A percentile compares a stretch with the other conserved stretches of the same genome.
Evolutionary conservation across 1,140 invertebrate species (phyloP).

Genomic region (Cherax destructor): DNA sequence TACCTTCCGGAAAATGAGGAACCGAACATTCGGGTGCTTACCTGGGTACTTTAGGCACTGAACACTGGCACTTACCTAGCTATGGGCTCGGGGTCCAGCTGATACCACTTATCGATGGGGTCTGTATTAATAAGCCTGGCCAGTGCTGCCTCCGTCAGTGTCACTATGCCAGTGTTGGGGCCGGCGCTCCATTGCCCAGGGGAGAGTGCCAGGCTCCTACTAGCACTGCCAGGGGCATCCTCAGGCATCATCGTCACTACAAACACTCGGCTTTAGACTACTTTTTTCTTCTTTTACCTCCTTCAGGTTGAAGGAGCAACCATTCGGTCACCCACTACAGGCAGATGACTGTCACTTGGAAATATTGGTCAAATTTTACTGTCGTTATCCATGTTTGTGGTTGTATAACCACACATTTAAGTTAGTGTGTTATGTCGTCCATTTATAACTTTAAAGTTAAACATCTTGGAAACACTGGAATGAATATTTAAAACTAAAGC

Average conservation of each 20-base stretch:
- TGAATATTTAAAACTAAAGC: not conserved
- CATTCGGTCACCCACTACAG: no score
- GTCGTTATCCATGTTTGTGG: not conserved
- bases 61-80: constrained; percentile 39
- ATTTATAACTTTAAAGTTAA: not conserved
- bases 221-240: not conserved
- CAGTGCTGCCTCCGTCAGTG: constrained; percentile 57
- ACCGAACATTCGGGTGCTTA: not conserved
- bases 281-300: not conserved
- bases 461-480: not conserved
- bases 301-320: no score
- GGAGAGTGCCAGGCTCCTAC: not conserved
- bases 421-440: no score
- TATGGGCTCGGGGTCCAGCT: constrained; percentile 53
- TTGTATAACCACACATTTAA: not conserved
- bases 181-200: constrained; percentile 44
- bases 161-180: constrained; percentile 55
- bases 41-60: not conserved
- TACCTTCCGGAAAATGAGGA: no score
- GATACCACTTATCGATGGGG: constrained; percentile 63
- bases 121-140: constrained; percentile 45
- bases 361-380: not conserved
- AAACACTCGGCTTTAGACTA: not conserved
- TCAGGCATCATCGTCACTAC: constrained; percentile 18
- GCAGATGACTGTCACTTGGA: not conserved